A percentile compares a stretch with the other conserved stretches of the same genome.
phyloP scores from a whole-genome alignment of 1,140 invertebrate species.

The Dendroctonus ponderosae region DNA sequence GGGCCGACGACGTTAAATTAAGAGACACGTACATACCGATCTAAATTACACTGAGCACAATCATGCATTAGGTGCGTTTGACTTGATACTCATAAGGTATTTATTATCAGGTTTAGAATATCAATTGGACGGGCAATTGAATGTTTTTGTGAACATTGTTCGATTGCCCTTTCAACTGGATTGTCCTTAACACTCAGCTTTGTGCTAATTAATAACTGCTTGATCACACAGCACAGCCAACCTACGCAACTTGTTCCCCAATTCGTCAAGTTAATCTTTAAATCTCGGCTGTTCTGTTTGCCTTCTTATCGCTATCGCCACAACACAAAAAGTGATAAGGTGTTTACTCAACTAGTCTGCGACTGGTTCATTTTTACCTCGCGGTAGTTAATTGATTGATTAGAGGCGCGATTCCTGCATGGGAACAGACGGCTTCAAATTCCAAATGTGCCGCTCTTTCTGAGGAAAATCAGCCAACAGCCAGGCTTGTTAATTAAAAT shows the following conservation, averaged over 20 bases:
- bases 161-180: too few relatives aligned
- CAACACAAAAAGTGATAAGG: too few relatives aligned
- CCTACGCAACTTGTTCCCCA: neutral
- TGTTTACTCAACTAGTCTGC: too few relatives aligned
- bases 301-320: too few relatives aligned
- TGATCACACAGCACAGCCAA: neutral
- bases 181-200: too few relatives aligned
- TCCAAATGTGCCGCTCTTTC: too few relatives aligned
- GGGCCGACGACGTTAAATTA: conserved; percentile 27
- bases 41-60: conserved; percentile 28
- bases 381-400: too few relatives aligned
- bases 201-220: neutral
- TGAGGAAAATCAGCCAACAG: too few relatives aligned
- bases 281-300: neutral
- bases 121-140: conserved; percentile 14
- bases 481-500: too few relatives aligned
- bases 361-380: too few relatives aligned
- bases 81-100: conserved; percentile 28
- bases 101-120: conserved; percentile 22
- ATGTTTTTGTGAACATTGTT: conserved; percentile 6
- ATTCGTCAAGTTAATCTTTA: neutral
- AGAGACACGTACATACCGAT: conserved; percentile 36
- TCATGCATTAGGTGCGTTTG: conserved; percentile 28
- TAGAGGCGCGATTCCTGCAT: too few relatives aligned
- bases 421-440: too few relatives aligned